Conservation (phyloP, 2,888 invertebrate genomes). For the Himalopsyche japonica region DNA sequence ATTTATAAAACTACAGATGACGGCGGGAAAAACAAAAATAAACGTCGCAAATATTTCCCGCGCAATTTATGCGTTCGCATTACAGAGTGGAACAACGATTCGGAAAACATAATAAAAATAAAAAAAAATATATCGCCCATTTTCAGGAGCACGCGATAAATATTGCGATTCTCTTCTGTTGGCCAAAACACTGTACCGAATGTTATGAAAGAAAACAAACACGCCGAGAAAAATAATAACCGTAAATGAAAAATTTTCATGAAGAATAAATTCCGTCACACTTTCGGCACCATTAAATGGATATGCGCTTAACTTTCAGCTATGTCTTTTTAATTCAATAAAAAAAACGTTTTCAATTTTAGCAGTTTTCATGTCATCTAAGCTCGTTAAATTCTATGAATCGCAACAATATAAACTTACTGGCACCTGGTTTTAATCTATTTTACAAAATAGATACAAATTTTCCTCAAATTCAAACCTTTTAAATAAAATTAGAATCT, state of each 20-base stretch:
- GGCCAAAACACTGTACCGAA: background rate
- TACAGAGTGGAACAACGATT: background rate
- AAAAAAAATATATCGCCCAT: background rate
- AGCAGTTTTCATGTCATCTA: too few species aligned
- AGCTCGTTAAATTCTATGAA: too few species aligned
- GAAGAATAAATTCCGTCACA: background rate
- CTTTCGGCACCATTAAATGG: background rate
- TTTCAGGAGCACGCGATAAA: background rate
- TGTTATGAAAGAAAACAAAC: background rate
- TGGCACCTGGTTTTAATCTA: too few species aligned
- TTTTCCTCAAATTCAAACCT: too few species aligned
- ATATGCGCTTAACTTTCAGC: background rate
- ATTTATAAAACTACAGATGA: background rate
- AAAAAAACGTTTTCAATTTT: too few species aligned
- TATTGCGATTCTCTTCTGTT: background rate
- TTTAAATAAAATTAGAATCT: too few species aligned
- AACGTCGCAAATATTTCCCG: background rate
- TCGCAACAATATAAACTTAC: too few species aligned
- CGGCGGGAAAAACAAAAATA: background rate
- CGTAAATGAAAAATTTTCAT: background rate
- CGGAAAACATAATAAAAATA: background rate
- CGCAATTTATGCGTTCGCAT: background rate
- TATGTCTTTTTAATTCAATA: too few species aligned
- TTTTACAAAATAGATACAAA: too few species aligned
- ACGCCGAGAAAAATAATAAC: background rate